phyloP scores from a whole-genome alignment of 1,140 invertebrate genomes.

The Ceratosolen fusciceps region DNA sequence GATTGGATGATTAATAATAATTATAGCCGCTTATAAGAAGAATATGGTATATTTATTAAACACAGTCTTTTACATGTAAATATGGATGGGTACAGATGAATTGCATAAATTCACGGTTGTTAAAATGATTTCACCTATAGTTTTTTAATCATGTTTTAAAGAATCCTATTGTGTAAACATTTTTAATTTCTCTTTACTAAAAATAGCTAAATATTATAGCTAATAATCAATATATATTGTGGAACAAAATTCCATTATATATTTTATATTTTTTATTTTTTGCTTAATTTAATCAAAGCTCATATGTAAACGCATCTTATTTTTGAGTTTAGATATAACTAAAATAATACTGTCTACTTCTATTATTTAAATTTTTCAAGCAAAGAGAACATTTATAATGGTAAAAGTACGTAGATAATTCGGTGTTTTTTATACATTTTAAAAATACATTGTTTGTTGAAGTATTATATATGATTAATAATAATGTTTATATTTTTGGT shows the following conservation, averaged over 20 bases:
- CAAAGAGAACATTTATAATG: background rate
- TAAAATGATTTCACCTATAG: background rate
- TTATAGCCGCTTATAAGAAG: conserved; percentile 1
- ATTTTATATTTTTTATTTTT: background rate
- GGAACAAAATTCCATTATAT: background rate
- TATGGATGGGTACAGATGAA: conserved; percentile 24
- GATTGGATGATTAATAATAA: background rate
- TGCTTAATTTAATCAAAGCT: background rate
- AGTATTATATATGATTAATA: background rate
- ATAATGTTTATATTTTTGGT: background rate
- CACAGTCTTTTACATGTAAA: conserved; percentile 62
- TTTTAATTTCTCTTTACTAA: conserved; percentile 1
- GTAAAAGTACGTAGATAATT: background rate
- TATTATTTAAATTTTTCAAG: conserved; percentile 1
- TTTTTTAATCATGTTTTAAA: background rate
- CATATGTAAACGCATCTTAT: background rate
- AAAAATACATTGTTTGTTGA: background rate
- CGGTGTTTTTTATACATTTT: conserved; percentile 9
- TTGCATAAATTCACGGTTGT: background rate
- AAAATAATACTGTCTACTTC: conserved; percentile 23
- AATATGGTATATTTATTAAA: conserved; percentile 61
- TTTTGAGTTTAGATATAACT: conserved; percentile 6
- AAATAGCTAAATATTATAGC: too few relatives aligned
- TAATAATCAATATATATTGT: background rate
- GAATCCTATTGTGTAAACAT: background rate